Percentiles rank a stretch among this genome's conserved stretches.
These are phyloP conservation scores for Ivindomyrus marchei DNA, from an alignment of 2,113 vertebrate species.

Conservation along the genomic window DNA sequence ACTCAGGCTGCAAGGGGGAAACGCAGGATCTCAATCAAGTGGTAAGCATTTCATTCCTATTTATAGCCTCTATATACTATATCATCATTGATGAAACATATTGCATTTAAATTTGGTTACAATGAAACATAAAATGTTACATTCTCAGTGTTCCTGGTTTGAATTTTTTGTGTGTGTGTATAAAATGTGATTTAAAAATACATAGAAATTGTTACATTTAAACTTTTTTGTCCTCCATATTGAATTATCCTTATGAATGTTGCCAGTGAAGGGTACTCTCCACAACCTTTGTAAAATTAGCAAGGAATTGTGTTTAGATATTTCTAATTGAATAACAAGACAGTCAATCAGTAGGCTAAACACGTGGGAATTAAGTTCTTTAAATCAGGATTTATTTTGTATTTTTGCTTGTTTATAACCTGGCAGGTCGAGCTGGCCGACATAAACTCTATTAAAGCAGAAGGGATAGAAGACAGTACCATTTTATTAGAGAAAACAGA, in stretches of 20 bases:
- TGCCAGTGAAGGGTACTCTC: neutral
- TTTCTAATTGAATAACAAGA: neutral
- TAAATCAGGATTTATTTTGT: neutral
- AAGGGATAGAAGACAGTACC: conserved; percentile 30
- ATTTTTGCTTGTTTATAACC: conserved; percentile 24
- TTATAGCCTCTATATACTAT: neutral
- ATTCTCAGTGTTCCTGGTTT: neutral
- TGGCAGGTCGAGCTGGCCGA: conserved; percentile 31
- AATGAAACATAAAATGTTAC: neutral
- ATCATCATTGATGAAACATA: neutral
- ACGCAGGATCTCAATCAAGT: conserved; percentile 46
- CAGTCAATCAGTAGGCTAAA: neutral
- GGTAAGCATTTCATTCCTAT: conserved; percentile 33
- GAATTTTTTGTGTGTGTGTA: neutral
- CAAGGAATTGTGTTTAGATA: neutral
- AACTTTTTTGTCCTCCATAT: neutral
- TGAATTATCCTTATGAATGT: neutral
- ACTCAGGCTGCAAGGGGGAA: conserved; percentile 33
- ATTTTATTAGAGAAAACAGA: conserved; percentile 36
- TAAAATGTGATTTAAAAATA: neutral
- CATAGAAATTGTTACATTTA: neutral
- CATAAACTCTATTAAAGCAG: conserved; percentile 32
- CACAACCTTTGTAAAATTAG: neutral
- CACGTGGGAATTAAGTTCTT: neutral
- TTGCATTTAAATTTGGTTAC: neutral